Base-by-base conservation (phyloP, 2,888 invertebrate species). In the Lepidochrysops patricia region DNA sequence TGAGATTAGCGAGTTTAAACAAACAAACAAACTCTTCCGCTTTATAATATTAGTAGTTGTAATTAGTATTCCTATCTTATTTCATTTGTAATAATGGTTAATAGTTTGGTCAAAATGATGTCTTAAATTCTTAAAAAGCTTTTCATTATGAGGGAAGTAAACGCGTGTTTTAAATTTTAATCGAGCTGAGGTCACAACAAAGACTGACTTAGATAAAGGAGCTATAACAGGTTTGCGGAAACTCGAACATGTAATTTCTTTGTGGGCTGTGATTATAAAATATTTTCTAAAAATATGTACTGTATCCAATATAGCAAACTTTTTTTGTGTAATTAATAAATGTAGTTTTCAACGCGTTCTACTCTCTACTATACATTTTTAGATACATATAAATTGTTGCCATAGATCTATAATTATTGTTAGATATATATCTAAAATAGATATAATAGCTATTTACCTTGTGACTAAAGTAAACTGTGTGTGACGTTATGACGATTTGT, bases 171-270 rank as follows among this genome's bases (percentile, higher is more conserved):
- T 32, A 60, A 60, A 60, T 19, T 43, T 43, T 43, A 43, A 43
- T 43, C 43, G 43, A 43, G 48, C 43, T 59, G 57, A 37, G n/a
- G 49, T 26, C 32, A 50, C 23, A 59, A 62, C 61, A 62, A 60
- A 62, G 62, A 62, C 57, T 37, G 26, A 32, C 37, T 52, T 57
- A 32, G 52, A 60, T 62, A 62, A 62, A 57, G 60, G 60, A 57
- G 37, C 49, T 52, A 52, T 62, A 50, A 57, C 25, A 48, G 60
- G 52, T 54, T 50, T 35, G 23, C 37, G 50, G 52, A 60, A 60
- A 52, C 43, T 57, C 60, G 29, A 32, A 25, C 48, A 62, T 62
- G 57, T 62, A 62, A 62, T 52, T 57, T 57, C 25, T 57, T 27
- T 34, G 25, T 34, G 23, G 25, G n/a, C 9, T 50, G 49, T 50